These are phyloP conservation scores for Chelmon rostratus DNA, from an alignment of 2,797 vertebrate genomes.

Conservation along the genomic window DNA sequence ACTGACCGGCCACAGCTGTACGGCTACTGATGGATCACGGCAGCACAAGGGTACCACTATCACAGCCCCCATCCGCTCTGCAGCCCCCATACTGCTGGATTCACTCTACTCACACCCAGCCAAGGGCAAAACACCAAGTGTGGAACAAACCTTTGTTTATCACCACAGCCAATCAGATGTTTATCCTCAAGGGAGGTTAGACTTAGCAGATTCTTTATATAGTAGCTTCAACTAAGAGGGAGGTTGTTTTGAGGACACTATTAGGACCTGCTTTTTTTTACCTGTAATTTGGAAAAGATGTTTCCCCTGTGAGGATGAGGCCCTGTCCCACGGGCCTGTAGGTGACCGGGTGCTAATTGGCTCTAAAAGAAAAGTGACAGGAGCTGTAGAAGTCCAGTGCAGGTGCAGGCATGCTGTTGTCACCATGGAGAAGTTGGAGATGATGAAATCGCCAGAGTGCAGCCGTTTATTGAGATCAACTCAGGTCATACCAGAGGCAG, in stretches of 20 bases:
- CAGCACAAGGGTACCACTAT: conserved; percentile 54
- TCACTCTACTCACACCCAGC: conserved; percentile 41
- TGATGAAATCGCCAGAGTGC: conserved; percentile 63
- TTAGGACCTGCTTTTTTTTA: conserved; percentile 67
- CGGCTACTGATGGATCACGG: conserved; percentile 59
- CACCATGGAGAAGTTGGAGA: conserved; percentile 51
- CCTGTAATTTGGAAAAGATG: conserved; percentile 72
- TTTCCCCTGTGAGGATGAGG: conserved; percentile 55
- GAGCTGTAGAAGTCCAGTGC: conserved; percentile 62
- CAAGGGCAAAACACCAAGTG: conserved; percentile 78
- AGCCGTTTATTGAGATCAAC: conserved; percentile 65
- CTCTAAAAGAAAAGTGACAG: conserved; percentile 74
- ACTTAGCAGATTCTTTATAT: conserved; percentile 68
- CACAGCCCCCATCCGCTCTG: conserved; percentile 44
- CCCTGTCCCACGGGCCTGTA: conserved; percentile 56
- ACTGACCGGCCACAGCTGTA: conserved; percentile 58
- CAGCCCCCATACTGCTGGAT: conserved; percentile 31
- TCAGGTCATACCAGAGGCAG: conserved; percentile 64
- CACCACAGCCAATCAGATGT: conserved; percentile 69
- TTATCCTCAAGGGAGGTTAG: conserved; percentile 51
- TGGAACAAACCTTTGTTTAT: conserved; percentile 78
- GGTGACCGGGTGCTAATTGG: conserved; percentile 83
- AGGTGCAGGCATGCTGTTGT: conserved; percentile 66
- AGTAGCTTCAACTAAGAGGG: conserved; percentile 53
- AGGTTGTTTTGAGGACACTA: conserved; percentile 52